Conservation (phyloP, 2,797 vertebrate genomes). For the Pelobates cultripes region DNA sequence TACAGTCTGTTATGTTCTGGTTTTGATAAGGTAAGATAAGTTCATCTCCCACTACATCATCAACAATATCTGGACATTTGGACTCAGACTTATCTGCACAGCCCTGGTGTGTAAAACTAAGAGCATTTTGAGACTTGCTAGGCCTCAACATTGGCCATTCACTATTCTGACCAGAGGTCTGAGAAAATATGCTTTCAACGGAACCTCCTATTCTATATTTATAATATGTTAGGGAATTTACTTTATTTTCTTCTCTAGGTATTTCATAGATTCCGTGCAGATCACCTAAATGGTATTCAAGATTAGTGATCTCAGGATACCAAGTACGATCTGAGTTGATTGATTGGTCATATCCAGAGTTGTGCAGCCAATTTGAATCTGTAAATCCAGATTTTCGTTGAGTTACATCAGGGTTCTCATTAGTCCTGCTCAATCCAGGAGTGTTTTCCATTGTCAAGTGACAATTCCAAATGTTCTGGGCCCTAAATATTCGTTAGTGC, state of each 20-base stretch:
- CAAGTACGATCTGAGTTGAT: background rate
- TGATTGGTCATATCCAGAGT: background rate
- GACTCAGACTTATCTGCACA: background rate
- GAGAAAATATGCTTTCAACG: constrained; percentile 48
- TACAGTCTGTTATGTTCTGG: background rate
- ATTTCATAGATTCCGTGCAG: background rate
- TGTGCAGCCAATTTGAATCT: background rate
- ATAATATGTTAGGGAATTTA: constrained; percentile 9
- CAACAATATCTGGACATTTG: constrained; percentile 36
- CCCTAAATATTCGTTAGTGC: background rate
- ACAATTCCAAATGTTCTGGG: background rate
- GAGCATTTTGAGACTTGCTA: constrained; percentile 26
- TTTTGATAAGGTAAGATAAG: constrained; percentile 27
- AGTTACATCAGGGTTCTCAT: constrained; percentile 1
- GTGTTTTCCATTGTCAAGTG: background rate
- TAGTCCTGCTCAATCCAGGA: background rate
- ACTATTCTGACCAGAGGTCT: constrained; percentile 26
- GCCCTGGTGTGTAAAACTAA: constrained; percentile 3
- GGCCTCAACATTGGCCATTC: constrained; percentile 39
- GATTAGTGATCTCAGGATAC: background rate
- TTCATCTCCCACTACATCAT: constrained; percentile 57
- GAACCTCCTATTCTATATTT: constrained; percentile 37
- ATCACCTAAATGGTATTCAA: constrained; percentile 4
- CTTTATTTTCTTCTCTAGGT: background rate
- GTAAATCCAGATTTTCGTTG: background rate